Evolutionary conservation across 2,888 invertebrate species (phyloP).

Genomic region (Amiota minor): DNA sequence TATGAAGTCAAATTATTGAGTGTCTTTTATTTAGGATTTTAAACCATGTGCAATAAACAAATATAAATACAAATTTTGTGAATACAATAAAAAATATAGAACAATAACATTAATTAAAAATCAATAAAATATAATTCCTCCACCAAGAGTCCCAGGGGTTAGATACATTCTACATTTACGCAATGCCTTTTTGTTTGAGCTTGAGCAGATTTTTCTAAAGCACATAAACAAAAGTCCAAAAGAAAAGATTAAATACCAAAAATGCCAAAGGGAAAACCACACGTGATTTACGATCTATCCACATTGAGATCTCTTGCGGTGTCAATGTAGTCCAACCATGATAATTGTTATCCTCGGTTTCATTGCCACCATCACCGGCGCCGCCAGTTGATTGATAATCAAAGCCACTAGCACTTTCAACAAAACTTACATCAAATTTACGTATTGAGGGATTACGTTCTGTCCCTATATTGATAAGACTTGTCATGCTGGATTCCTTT

Average conservation of each 20-base stretch:
- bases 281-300: constrained; percentile 86
- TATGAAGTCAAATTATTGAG: too few relatives aligned
- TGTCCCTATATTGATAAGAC: constrained; percentile 28
- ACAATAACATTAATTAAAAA: not conserved
- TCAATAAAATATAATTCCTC: not conserved
- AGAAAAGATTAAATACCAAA: constrained; percentile 84
- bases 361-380: not conserved
- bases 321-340: constrained; percentile 86
- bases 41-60: too few relatives aligned
- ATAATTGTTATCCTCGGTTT: constrained; percentile 75
- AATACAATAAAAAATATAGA: not conserved
- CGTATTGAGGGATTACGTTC: constrained; percentile 38
- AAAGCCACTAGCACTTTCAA: constrained; percentile 51
- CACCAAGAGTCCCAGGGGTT: too few relatives aligned
- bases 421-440: constrained; percentile 54
- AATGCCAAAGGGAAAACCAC: constrained; percentile 85
- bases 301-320: constrained; percentile 89
- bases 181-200: not conserved
- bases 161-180: not conserved
- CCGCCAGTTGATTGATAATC: not conserved
- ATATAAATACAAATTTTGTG: not conserved
- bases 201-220: not conserved
- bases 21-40: too few relatives aligned
- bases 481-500: constrained; percentile 38
- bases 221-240: constrained; percentile 83